phyloP scores from a whole-genome alignment of 2,797 vertebrate species.

The Pseudocheirus occidentalis region DNA sequence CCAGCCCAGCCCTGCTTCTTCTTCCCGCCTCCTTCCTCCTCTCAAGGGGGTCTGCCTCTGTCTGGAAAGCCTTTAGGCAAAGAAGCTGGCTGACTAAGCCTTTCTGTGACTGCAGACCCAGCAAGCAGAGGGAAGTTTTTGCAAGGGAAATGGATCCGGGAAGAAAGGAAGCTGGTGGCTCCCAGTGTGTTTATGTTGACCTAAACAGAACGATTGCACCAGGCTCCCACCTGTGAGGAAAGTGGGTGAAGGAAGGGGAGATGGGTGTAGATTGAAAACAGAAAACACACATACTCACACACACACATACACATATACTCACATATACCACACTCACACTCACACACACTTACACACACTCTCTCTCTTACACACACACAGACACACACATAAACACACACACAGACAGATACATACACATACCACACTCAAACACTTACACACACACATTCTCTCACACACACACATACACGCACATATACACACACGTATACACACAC shows the following conservation, averaged over 20 bases:
- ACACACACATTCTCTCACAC: neutral
- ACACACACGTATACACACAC: slow-evolving; percentile 36
- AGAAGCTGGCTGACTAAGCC: slow-evolving; percentile 40
- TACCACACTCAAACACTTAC: slow-evolving; percentile 27
- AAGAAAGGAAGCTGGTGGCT: slow-evolving; percentile 76
- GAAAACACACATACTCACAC: slow-evolving; percentile 23
- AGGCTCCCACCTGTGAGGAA: slow-evolving; percentile 67
- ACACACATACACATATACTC: neutral
- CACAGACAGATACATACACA: neutral
- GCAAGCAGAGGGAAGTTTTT: slow-evolving; percentile 58
- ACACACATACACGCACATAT: slow-evolving; percentile 33
- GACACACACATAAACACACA: neutral
- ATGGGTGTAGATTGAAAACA: slow-evolving; percentile 62
- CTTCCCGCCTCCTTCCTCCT: slow-evolving; percentile 11
- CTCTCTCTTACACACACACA: neutral
- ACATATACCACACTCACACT: neutral
- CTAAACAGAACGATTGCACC: slow-evolving; percentile 74
- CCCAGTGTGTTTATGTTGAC: slow-evolving; percentile 69
- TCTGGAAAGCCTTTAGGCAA: slow-evolving; percentile 9
- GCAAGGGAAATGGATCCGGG: slow-evolving; percentile 70
- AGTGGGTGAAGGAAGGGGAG: slow-evolving; percentile 71
- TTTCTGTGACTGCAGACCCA: slow-evolving; percentile 26
- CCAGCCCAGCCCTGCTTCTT: neutral
- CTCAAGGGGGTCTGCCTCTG: slow-evolving; percentile 35
- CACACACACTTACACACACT: neutral